phyloP scores from a whole-genome alignment of 2,113 vertebrate species.

The Campylomormyrus numenius region DNA sequence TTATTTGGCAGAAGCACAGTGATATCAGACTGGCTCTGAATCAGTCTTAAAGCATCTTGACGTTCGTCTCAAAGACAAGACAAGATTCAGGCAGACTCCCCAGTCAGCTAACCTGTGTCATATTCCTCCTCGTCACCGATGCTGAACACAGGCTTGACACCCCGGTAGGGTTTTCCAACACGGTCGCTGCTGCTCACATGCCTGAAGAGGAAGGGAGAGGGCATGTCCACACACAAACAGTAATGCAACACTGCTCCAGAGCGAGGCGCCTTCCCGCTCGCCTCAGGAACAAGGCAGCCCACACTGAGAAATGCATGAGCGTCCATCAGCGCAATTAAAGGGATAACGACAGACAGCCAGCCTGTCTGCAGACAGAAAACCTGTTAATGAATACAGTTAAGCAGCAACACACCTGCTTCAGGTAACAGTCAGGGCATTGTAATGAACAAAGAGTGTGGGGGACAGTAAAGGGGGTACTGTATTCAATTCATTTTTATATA shows the following conservation, averaged over 20 bases:
- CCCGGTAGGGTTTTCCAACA: slow-evolving; percentile 90
- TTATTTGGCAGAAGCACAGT: not conserved
- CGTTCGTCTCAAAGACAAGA: not conserved
- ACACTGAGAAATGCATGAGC: not conserved
- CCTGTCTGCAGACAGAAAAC: not conserved
- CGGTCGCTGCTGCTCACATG: slow-evolving; percentile 96
- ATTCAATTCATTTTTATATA: not conserved
- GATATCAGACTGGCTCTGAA: not conserved
- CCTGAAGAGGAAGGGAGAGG: slow-evolving; percentile 48
- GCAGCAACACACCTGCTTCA: not conserved
- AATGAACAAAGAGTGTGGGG: not conserved
- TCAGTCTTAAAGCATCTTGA: not conserved
- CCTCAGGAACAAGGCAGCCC: not conserved
- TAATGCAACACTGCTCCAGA: not conserved
- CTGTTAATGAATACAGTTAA: not conserved
- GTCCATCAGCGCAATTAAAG: not conserved
- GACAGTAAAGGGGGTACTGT: not conserved
- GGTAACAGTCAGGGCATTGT: not conserved
- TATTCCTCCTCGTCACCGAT: slow-evolving; percentile 97
- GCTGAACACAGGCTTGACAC: slow-evolving; percentile 97
- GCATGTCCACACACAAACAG: no score
- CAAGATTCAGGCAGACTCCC: no score
- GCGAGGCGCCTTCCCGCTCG: not conserved
- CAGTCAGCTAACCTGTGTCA: slow-evolving; percentile 72
- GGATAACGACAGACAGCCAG: not conserved